Conservation (phyloP, 2,113 vertebrate species). For the Trogon melanurus region DNA sequence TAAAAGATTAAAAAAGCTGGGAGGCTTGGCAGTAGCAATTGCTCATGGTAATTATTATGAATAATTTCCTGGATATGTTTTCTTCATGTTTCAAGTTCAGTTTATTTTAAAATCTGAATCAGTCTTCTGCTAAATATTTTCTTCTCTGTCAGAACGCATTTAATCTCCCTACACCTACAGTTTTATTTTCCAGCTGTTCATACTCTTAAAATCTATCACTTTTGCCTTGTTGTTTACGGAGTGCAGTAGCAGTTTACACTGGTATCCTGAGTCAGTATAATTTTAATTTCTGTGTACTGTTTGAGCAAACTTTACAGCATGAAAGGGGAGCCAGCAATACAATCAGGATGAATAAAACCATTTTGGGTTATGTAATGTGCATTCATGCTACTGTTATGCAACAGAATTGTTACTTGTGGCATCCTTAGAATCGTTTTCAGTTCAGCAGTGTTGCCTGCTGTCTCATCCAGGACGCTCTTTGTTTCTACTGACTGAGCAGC, state of each 20-base stretch:
- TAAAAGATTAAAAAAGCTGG: conserved; percentile 45
- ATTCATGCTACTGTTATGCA: conserved; percentile 37
- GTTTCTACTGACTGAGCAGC: conserved; percentile 34
- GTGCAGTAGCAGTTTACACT: background rate
- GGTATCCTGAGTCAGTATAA: background rate
- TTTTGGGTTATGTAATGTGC: conserved; percentile 21
- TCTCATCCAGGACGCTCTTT: conserved; percentile 62
- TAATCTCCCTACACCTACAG: background rate
- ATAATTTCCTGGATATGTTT: background rate
- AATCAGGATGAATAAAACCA: background rate
- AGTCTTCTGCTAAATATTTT: background rate
- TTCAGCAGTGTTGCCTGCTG: conserved; percentile 32
- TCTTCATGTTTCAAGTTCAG: background rate
- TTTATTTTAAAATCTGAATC: conserved; percentile 4
- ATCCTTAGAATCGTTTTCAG: conserved; percentile 48
- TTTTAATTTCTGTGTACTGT: conserved; percentile 13
- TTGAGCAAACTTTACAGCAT: background rate
- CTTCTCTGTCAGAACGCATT: background rate
- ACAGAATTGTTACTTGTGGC: conserved; percentile 43
- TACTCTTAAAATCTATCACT: background rate
- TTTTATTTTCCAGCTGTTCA: background rate
- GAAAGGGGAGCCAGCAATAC: background rate
- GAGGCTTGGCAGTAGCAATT: background rate
- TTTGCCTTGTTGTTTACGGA: background rate
- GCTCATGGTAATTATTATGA: conserved; percentile 23